These are phyloP conservation scores for Eupithecia pulchellata DNA, from an alignment of 2,888 invertebrate species.

Conservation along the genomic window DNA sequence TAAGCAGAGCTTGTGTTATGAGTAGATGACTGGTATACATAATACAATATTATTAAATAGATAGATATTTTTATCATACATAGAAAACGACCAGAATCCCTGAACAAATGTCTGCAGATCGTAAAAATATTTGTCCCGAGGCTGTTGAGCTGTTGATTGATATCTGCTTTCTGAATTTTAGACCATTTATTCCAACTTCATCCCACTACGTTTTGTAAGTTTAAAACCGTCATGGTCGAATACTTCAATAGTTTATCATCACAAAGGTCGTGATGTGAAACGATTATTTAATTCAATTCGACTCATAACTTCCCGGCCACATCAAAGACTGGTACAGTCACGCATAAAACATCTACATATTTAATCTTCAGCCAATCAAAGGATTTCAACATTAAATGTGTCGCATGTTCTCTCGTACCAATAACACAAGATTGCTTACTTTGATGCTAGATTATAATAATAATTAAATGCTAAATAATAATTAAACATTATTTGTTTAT, in stretches of 20 bases:
- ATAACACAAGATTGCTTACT: not conserved
- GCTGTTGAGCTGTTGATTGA: no score
- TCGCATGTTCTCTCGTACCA: not conserved
- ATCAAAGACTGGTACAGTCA: constrained; percentile 24
- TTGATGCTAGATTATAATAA: not conserved
- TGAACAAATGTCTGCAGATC: no score
- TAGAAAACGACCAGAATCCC: no score
- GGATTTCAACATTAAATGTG: not conserved
- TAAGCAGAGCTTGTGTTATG: no score
- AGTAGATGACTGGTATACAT: no score
- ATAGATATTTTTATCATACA: no score
- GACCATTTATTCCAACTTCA: not conserved
- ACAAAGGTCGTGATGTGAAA: constrained; percentile 25
- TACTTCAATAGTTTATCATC: constrained; percentile 17
- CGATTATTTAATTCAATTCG: constrained; percentile 25
- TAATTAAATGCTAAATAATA: no score
- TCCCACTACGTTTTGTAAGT: not conserved
- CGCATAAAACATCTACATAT: not conserved
- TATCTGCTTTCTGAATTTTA: not conserved
- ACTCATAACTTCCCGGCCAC: constrained; percentile 25
- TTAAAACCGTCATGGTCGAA: constrained; percentile 6
- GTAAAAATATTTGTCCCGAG: no score
- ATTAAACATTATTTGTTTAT: not conserved
- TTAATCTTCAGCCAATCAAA: not conserved
- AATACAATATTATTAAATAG: no score